phyloP scores from a whole-genome alignment of 2,113 vertebrate species.

The Malurus melanocephalus region DNA sequence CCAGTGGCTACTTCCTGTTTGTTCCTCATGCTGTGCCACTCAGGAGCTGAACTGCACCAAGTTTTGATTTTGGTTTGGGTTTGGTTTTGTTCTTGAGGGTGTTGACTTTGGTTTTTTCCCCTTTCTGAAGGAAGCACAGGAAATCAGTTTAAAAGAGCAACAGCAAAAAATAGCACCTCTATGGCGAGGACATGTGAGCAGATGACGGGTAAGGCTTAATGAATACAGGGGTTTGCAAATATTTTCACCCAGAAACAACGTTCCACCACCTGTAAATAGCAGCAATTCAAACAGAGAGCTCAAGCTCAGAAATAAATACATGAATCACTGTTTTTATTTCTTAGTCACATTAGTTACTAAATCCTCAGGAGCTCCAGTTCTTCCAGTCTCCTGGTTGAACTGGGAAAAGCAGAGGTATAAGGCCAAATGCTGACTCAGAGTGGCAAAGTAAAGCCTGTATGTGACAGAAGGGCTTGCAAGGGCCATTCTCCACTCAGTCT shows the following conservation, averaged over 20 bases:
- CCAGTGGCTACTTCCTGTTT: neutral
- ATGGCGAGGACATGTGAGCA: neutral
- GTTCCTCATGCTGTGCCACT: neutral
- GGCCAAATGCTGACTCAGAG: slow-evolving; percentile 35
- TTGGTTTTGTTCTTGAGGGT: neutral
- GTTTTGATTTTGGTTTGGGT: neutral
- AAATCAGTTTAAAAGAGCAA: slow-evolving; percentile 8
- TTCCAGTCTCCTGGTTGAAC: neutral
- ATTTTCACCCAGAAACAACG: slow-evolving; percentile 20
- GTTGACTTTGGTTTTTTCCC: neutral
- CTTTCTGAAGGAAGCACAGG: neutral
- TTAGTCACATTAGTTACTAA: slow-evolving; percentile 26
- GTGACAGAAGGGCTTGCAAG: neutral
- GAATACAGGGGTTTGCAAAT: neutral
- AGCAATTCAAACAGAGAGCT: slow-evolving; percentile 35
- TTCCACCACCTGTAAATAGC: slow-evolving; percentile 10
- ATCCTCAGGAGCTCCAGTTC: neutral
- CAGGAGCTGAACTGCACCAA: neutral
- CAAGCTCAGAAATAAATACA: slow-evolving; percentile 5
- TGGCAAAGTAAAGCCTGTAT: neutral
- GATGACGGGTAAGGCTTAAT: neutral
- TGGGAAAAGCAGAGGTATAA: neutral
- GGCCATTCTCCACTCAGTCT: neutral
- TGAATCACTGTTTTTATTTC: slow-evolving; percentile 43
- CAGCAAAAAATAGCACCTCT: neutral